Base-by-base conservation (phyloP, 2,797 vertebrate genomes). In the Sebastes hopkinsi region DNA sequence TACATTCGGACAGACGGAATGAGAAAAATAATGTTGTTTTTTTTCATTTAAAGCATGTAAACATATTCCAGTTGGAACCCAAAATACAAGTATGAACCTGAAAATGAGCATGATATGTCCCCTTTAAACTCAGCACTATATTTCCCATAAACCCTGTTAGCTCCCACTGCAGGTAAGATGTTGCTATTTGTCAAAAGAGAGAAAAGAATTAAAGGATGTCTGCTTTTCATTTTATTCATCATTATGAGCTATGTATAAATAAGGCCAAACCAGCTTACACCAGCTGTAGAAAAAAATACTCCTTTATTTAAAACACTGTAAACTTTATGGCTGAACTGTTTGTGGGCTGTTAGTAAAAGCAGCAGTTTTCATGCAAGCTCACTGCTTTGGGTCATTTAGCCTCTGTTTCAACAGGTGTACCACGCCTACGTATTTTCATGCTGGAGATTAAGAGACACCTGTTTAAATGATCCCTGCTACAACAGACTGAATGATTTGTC, bases 401-500 rank as follows among this genome's bases (percentile, higher is more conserved):
- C 12, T 55, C 67, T 13, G 16, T n/a, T 50, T 27, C n/a, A 60
- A 18, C 27, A 68, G 34, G 13, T 65, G 46, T n/a, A 18, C 25
- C 61, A 16, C 2, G 2, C 34, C 20, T 14, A 20, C 3, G 29
- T 54, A 11, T 11, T 59, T 59, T 58, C 42, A 59, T 25, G 36
- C 38, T 38, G 34, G 13, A 68, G 62, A 58, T 56, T 20, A 32
- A 61, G 34, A 65, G 12, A 72, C 34, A 20, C 12, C 27, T 38
- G 50, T 46, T 34, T 13, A 78, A 68, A 76, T 59, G 8, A 65
- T 60, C 65, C 38, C 55, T 32, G 38, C 23, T 16, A 3, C 14
- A 18, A 11, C 46, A 58, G 55, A 71, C 46, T 67, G 71, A 67
- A 67, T 84, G 2, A 71, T 75, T 64, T 66, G 67, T 61, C 23